Percentiles rank a stretch among this genome's conserved stretches.
Evolutionary conservation across 2,888 invertebrate species (phyloP).

Genomic region (Sturmia bella): DNA sequence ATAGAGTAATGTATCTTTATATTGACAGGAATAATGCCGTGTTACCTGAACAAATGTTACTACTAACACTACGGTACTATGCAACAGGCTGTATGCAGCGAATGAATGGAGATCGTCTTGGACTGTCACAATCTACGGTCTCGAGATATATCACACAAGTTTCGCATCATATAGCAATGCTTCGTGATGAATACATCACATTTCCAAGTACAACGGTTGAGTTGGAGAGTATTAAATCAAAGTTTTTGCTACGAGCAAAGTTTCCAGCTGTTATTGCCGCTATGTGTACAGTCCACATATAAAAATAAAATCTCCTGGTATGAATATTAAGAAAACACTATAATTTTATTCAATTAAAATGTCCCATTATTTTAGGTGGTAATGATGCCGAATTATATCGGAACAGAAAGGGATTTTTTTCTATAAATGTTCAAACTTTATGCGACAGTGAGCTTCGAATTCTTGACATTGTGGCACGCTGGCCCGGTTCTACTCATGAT

Average conservation of each 20-base stretch:
- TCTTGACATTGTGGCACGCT: conserved; percentile 56
- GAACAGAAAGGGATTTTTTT: conserved; percentile 55
- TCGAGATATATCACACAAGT: conserved; percentile 11
- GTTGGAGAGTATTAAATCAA: neutral
- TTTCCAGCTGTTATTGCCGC: conserved; percentile 46
- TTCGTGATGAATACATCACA: conserved; percentile 24
- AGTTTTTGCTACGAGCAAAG: conserved; percentile 3
- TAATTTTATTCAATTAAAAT: neutral
- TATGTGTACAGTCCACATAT: conserved; percentile 59
- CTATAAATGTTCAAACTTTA: conserved; percentile 55
- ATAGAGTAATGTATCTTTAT: no score
- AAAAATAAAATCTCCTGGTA: conserved; percentile 54
- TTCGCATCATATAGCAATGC: conserved; percentile 42
- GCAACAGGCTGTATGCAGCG: no score
- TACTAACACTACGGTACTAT: no score
- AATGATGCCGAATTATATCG: conserved; percentile 52
- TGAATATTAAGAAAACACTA: neutral
- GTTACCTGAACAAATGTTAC: no score
- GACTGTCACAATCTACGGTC: no score
- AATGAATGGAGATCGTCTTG: no score
- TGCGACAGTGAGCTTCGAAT: conserved; percentile 50
- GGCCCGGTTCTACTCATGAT: conserved; percentile 61
- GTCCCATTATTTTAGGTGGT: conserved; percentile 44
- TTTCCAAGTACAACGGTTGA: conserved; percentile 12
- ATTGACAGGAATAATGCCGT: no score